phyloP scores from a whole-genome alignment of 2,888 invertebrate genomes.

The Hoplodrina blanda region DNA sequence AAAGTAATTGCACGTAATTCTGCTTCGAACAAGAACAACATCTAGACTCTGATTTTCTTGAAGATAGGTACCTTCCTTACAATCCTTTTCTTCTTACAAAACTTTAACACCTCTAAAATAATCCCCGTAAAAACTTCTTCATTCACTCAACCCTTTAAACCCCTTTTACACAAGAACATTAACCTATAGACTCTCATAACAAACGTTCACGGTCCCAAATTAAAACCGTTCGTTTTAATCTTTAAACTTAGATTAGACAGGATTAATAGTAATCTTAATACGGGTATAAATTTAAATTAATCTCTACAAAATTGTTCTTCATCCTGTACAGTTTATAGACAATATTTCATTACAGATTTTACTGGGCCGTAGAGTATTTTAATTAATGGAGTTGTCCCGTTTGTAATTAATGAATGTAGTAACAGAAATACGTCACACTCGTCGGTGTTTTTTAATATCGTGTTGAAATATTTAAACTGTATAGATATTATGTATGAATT shows the following conservation, averaged over 20 bases:
- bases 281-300: conserved; percentile 65
- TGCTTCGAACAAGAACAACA: no score
- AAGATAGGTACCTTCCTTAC: no score
- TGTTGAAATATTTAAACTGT: conserved; percentile 8
- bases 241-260: conserved; percentile 63
- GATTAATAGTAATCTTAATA: conserved; percentile 64
- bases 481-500: no score
- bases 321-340: conserved; percentile 61
- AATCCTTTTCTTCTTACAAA: no score
- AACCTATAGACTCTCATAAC: conserved; percentile 24
- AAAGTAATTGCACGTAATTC: no score
- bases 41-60: no score
- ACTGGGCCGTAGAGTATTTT: conserved; percentile 81
- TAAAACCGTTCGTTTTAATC: conserved; percentile 59
- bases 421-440: conserved; percentile 50
- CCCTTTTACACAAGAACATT: conserved; percentile 17
- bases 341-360: conserved; percentile 76
- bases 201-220: conserved; percentile 41
- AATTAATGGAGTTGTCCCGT: conserved; percentile 80
- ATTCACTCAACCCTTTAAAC: conserved; percentile 3
- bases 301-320: conserved; percentile 57
- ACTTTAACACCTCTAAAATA: no score
- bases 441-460: conserved; percentile 51
- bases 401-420: conserved; percentile 74
- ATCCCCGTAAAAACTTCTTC: background rate